Evolutionary conservation across 2,888 invertebrate genomes (phyloP).

Genomic region (Nebria salina): DNA sequence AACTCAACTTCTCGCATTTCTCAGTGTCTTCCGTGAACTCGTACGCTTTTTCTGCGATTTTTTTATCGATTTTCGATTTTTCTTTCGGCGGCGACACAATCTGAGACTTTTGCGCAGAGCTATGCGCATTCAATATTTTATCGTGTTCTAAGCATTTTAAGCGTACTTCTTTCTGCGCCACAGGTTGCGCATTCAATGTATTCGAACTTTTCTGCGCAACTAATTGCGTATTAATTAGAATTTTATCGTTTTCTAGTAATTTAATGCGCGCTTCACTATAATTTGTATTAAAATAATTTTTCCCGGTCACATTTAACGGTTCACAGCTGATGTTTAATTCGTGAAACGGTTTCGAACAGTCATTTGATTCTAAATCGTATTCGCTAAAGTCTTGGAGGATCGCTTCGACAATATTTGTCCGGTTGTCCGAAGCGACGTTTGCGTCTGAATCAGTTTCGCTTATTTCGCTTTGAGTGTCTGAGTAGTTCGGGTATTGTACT

Average conservation of each 20-base stretch:
- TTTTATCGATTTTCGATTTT: constrained; percentile 61
- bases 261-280: constrained; percentile 61
- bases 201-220: not conserved
- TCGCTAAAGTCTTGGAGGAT: constrained; percentile 63
- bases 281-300: constrained; percentile 62
- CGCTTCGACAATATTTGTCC: constrained; percentile 58
- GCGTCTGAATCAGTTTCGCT: constrained; percentile 60
- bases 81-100: constrained; percentile 51
- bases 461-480: constrained; percentile 59
- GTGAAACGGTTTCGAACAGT: constrained; percentile 62
- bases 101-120: not conserved
- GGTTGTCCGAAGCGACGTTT: constrained; percentile 54
- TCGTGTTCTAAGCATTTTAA: too few relatives aligned
- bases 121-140: constrained; percentile 31
- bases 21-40: constrained; percentile 87
- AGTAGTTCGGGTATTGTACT: constrained; percentile 51
- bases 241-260: constrained; percentile 50
- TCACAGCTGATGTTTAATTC: constrained; percentile 63
- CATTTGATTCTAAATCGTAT: constrained; percentile 61
- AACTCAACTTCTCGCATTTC: constrained; percentile 87
- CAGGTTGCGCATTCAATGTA: constrained; percentile 56
- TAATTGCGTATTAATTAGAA: not conserved
- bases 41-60: constrained; percentile 78
- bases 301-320: constrained; percentile 62
- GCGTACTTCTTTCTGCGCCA: not conserved